Evolutionary conservation across 2,113 vertebrate species (phyloP), one percentile per base, ranked within the genome.

Genomic region (Pseudolaguvia tuberculata): DNA sequence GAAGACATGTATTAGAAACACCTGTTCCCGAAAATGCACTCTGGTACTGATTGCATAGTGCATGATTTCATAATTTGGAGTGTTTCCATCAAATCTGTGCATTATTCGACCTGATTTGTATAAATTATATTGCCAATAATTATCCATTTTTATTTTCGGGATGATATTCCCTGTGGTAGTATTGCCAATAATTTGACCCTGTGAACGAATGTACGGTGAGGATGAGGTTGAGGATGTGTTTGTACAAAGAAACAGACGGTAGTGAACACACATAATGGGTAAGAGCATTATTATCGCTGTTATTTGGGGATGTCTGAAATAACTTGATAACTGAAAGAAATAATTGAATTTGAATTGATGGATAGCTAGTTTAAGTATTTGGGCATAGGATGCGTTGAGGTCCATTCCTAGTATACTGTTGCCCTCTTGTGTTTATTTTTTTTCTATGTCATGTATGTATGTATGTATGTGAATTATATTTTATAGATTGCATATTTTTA

Each of bases 1-100:
- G 75, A 78, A 86, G 87, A 87, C 84, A 56, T 57, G 61, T 84
- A 92, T 91, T 91, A 78, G 81, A 91, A 91, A 88, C 91, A 91
- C 88, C 89, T 92, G 91, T 88, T 91, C 85, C 87, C 80, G 83
- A 78, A 85, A 70, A 76, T 81, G 84, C 85, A 83, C 82, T 84
- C 70, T 84, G 84, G 85, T 89, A 90, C 89, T 88, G 86, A 89
- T 85, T 81, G 76, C 56, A 79, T 85, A 78, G 80, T 67, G 73
- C 83, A 88, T 89, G 87, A 90, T 89, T 90, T 90, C 86, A 88
- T 81, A 83, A 89, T 88, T 90, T 90, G 89, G 88, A 87, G 42
- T 4, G 1, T 1, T 23, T 85, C 86, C 86, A 86, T 79, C 74
- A 84, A 67, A 80, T 86, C 84, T 88, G 82, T 85, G 87, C 75